Base-by-base conservation (phyloP, 2,797 vertebrate species). In the Botia almorhae region DNA sequence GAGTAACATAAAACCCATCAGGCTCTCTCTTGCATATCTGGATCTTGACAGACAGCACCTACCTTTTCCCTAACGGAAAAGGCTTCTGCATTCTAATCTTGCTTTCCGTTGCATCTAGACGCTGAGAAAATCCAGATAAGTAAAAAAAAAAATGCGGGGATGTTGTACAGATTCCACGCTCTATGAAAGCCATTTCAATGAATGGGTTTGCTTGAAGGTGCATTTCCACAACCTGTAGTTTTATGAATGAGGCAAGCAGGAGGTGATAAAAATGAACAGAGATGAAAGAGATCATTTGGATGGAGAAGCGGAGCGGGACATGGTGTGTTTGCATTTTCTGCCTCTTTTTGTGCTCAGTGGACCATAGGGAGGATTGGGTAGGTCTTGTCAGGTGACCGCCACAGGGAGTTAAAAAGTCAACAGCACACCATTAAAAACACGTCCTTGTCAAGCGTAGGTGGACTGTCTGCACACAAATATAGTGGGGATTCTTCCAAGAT, bases 371-470 rank as follows among this genome's bases (percentile, higher is more conserved):
- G 23, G n/a, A 82, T 76, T 78, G 46, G 81, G 81, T 76, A 82
- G 71, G 83, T 81, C 74, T 83, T 86, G 87, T 91, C 87, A 69
- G 84, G 85, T 84, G 86, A 87, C 82, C 80, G 81, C 84, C 84
- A 70, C 16, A 46, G 74, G 80, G 82, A 82, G 71, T 80, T 69
- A 72, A 83, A 60, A 85, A 86, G 78, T 86, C 87, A 89, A 89
- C 77, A 81, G 78, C 88, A 89, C 86, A 86, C 87, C 84, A 87
- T 74, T 87, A 90, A 39, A 87, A 89, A 71, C 68, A 64, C 2
- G 2, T 3, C 43, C 69, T 55, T 48, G 19, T 13, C 2, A 10
- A 33, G n/a, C 43, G 6, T 3, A 33, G n/a, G 33, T 11, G 46
- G 17, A 50, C 19, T 53, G 39, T 1, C n/a, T 23, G 8, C 50